These are phyloP conservation scores for Oreochromis tanganicae DNA, from an alignment of 2,113 vertebrate genomes.

Conservation along the genomic window DNA sequence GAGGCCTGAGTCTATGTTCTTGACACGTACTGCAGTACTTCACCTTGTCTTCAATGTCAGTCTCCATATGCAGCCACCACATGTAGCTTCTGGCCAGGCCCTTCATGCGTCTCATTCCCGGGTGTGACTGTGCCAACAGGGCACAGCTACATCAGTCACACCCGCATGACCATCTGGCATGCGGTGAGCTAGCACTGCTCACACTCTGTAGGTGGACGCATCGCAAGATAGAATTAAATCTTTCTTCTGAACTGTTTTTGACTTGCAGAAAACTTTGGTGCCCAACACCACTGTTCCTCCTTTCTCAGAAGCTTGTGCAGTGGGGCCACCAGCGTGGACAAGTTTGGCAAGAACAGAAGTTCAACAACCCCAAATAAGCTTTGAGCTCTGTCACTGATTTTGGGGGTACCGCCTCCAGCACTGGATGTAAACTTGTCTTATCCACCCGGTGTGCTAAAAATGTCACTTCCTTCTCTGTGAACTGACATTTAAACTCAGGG, in stretches of 20 bases:
- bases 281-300: too few relatives aligned
- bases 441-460: background rate
- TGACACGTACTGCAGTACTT: background rate
- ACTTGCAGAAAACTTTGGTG: too few relatives aligned
- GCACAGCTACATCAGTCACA: too few relatives aligned
- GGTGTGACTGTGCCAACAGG: fast-evolving
- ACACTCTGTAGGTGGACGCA: too few relatives aligned
- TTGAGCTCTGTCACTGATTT: background rate
- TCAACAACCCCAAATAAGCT: background rate
- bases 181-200: too few relatives aligned
- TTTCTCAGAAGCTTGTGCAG: too few relatives aligned
- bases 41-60: background rate
- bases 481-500: background rate
- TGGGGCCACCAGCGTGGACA: too few relatives aligned
- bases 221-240: too few relatives aligned
- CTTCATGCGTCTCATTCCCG: background rate
- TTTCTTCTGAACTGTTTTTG: too few relatives aligned
- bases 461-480: background rate
- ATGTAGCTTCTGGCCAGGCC: background rate
- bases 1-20: too few relatives aligned
- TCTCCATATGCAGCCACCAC: background rate
- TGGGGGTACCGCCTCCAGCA: background rate
- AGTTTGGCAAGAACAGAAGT: background rate
- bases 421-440: background rate
- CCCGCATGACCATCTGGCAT: too few relatives aligned